Evolutionary conservation across 92 coral and sea anemone genomes (phyloP).

Genomic region (Zoanthus sansibaricus): DNA sequence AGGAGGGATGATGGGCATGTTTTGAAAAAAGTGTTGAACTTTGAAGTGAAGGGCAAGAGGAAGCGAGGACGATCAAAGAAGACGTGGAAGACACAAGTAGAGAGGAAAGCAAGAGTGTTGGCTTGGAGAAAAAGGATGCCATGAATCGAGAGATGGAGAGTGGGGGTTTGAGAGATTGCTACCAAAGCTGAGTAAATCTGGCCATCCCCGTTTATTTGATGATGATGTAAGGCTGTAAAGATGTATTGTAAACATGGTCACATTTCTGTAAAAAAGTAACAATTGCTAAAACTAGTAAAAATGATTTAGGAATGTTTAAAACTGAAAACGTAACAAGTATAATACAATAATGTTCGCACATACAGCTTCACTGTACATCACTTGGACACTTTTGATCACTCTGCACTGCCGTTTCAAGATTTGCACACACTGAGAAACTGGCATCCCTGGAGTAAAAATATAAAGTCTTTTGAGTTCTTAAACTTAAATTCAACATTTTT

Average conservation of each 20-base stretch:
- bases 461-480: neutral
- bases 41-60: no score
- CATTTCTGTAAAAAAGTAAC: neutral
- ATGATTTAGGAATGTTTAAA: neutral
- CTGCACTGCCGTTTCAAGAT: slow-evolving; percentile 94
- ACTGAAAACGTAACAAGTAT: neutral
- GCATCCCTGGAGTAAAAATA: slow-evolving; percentile 78
- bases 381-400: slow-evolving; percentile 93
- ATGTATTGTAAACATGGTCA: neutral
- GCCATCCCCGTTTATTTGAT: no score
- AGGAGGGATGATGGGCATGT: no score
- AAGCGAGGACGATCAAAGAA: no score
- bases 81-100: no score
- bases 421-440: slow-evolving; percentile 96
- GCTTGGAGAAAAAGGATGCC: no score
- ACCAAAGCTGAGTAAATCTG: no score
- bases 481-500: no score
- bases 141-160: no score
- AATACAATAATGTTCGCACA: neutral
- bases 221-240: neutral
- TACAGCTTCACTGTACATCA: slow-evolving; percentile 99
- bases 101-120: no score
- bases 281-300: neutral
- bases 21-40: no score
- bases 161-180: no score